Percentiles rank a stretch among this genome's conserved stretches.
These are phyloP conservation scores for Musca vetustissima DNA, from an alignment of 1,140 invertebrate species.

Conservation along the genomic window DNA sequence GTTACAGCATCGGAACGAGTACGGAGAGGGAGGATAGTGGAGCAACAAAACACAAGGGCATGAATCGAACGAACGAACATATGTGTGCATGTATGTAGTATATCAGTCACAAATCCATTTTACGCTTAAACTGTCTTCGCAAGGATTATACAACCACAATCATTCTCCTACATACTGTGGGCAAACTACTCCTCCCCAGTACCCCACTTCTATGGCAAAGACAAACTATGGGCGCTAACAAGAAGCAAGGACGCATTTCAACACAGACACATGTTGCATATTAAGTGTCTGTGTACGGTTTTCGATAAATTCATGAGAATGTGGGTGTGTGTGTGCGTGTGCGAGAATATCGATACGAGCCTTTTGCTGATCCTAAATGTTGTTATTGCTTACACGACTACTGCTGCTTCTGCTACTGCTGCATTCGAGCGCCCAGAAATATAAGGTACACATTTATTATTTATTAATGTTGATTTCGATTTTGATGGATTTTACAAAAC, in stretches of 20 bases:
- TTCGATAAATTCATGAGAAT: too few relatives aligned
- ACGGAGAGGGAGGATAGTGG: neutral
- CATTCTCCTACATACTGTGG: neutral
- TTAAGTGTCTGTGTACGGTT: too few relatives aligned
- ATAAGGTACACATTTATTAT: constrained; percentile 7
- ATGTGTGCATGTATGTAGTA: neutral
- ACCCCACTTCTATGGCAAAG: neutral
- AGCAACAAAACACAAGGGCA: neutral
- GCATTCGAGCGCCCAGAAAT: too few relatives aligned
- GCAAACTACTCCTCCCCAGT: neutral
- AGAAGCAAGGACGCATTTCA: too few relatives aligned
- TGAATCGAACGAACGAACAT: neutral
- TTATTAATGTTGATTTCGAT: constrained; percentile 24
- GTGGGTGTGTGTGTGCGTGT: neutral
- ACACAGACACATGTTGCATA: too few relatives aligned
- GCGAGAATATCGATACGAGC: too few relatives aligned
- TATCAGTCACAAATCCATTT: constrained; percentile 14
- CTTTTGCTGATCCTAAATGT: too few relatives aligned
- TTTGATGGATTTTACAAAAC: constrained; percentile 22
- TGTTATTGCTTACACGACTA: too few relatives aligned
- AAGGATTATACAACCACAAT: constrained; percentile 4
- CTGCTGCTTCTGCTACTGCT: too few relatives aligned
- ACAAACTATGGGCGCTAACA: too few relatives aligned
- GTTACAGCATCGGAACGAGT: neutral
- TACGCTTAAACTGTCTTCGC: constrained; percentile 6